phyloP scores from a whole-genome alignment of 2,888 invertebrate species.

The Spisula solida region DNA sequence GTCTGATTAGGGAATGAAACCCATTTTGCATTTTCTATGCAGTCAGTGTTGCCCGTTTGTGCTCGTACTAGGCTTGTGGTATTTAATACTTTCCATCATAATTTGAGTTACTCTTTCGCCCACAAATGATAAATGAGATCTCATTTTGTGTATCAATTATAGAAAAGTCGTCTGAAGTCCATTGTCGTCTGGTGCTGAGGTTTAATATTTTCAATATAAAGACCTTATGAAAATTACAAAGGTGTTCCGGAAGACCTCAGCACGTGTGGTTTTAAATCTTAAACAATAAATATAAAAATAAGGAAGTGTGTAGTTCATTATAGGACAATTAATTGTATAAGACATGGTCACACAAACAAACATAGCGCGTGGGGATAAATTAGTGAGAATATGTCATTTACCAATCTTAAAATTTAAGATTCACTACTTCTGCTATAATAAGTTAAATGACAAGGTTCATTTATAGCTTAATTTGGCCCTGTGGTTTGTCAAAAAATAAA shows the following conservation, averaged over 20 bases:
- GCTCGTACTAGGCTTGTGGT: neutral
- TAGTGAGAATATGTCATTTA: no score
- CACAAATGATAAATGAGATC: conserved; percentile 7
- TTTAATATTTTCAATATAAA: neutral
- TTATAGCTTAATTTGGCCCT: no score
- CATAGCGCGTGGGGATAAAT: no score
- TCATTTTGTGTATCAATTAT: neutral
- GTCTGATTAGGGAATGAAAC: neutral
- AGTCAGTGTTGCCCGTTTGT: neutral
- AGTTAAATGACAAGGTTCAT: no score
- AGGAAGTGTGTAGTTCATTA: neutral
- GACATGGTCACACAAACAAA: no score
- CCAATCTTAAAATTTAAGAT: no score
- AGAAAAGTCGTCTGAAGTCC: neutral
- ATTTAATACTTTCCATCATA: neutral
- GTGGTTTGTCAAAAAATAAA: no score
- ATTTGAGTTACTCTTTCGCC: neutral
- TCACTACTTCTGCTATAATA: no score
- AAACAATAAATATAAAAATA: neutral
- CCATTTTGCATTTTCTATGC: conserved; percentile 13
- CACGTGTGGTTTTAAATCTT: conserved; percentile 4
- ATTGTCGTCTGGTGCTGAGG: neutral
- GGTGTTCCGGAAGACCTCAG: neutral
- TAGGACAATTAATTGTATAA: no score
- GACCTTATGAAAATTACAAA: neutral